Base-by-base conservation (phyloP, 2,888 invertebrate species). In the Podotricha telesiphe region DNA sequence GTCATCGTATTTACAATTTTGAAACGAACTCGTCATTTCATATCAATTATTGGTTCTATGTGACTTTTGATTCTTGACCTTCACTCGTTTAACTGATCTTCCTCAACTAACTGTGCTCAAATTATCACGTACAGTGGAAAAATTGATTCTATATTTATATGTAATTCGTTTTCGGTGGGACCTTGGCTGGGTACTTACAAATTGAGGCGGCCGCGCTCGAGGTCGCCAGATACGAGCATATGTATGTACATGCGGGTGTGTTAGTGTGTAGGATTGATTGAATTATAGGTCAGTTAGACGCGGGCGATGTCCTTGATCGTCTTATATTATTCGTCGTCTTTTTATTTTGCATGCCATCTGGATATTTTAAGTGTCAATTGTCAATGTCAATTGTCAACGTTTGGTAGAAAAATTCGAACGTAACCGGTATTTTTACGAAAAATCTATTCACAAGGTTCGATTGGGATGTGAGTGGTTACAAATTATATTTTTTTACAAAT, bases 121-220 rank as follows among this genome's bases (percentile, higher is more conserved):
- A 68, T 72, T 66, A 72, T 73, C 68, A 58, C 53, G 70, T 56
- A 17, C 68, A 69, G 71, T 71, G 75, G 74, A 74, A 75, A 76
- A 78, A 75, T 76, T 78, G 74, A 48, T 67, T 63, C 67, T 66
- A 69, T 76, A 75, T 75, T 82, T 82, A 79, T 81, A 77, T 73
- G 75, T 74, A 72, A 76, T 74, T 73, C 77, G 80, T 77, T 79
- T 79, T 80, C 73, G 78, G 74, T 74, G 72, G 80, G 82, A 86
- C 88, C 88, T 88, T 88, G 88, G 80, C 75, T 77, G 77, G 78
- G 81, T 82, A 83, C 85, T 84, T 84, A 86, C 85, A 86, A 86
- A 86, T 86, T 82, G 82, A 84, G 80, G 78, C 80, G 85, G 84
- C 82, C 84, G 78, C 82, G 73, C 74, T 70, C 83, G 85, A 86